A percentile compares a stretch with the other conserved stretches of the same genome.
These are phyloP conservation scores for Micronycteris hirsuta DNA, from an alignment of 2,113 vertebrate species.

Conservation along the genomic window DNA sequence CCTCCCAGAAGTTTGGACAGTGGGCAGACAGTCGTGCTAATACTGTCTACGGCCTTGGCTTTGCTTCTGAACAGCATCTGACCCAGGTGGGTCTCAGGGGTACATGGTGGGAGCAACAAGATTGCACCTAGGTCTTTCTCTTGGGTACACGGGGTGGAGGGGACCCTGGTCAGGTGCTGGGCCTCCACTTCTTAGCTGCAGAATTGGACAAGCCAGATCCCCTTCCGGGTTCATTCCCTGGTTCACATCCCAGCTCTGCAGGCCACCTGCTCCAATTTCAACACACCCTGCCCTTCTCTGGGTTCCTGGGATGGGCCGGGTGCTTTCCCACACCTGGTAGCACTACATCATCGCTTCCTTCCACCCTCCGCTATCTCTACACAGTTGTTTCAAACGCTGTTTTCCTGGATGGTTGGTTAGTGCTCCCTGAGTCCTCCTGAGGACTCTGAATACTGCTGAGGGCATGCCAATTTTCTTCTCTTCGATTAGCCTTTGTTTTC, in stretches of 20 bases:
- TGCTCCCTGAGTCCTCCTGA: not conserved
- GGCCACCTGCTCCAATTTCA: not conserved
- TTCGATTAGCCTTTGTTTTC: conserved; percentile 11
- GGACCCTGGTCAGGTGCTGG: not conserved
- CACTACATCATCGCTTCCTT: not conserved
- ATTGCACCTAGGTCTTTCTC: not conserved
- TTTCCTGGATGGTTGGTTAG: not conserved
- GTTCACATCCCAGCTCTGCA: not conserved
- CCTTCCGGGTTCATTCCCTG: not conserved
- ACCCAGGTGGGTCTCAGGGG: conserved; percentile 82
- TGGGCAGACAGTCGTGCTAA: conserved; percentile 98
- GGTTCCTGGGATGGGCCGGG: not conserved
- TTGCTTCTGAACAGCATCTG: conserved; percentile 95
- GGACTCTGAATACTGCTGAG: not conserved
- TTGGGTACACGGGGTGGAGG: not conserved
- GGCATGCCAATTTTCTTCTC: not conserved
- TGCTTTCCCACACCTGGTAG: not conserved
- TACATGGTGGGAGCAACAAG: not conserved
- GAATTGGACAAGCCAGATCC: not conserved
- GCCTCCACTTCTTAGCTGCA: not conserved
- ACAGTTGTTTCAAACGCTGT: not conserved
- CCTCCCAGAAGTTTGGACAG: conserved; percentile 98
- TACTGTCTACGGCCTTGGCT: conserved; percentile 95
- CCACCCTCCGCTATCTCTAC: not conserved
- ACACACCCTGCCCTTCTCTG: not conserved